These are phyloP conservation scores for Sarcophaga bullata DNA, from an alignment of 1,140 invertebrate species.

Conservation along the genomic window DNA sequence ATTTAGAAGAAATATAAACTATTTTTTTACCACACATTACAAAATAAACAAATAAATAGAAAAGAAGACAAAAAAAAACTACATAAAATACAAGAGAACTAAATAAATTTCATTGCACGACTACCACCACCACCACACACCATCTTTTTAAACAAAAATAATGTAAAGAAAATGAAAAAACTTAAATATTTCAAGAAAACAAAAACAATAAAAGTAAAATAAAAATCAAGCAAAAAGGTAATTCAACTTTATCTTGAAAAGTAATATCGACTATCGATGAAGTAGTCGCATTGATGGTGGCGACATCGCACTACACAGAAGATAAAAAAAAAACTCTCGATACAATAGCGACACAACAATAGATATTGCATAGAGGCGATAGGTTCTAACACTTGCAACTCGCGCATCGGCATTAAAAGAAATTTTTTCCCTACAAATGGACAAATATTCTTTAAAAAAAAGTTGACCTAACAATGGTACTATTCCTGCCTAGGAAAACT, in stretches of 20 bases:
- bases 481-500: too few species aligned
- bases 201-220: background rate
- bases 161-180: too few species aligned
- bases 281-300: background rate
- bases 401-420: too few species aligned
- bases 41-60: background rate
- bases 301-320: too few species aligned
- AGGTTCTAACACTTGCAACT: too few species aligned
- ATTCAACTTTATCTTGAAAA: constrained; percentile 11
- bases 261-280: background rate
- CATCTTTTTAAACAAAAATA: too few species aligned
- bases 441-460: too few species aligned
- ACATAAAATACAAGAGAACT: constrained; percentile 14
- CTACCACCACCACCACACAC: background rate
- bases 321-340: too few species aligned
- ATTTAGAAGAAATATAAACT: constrained; percentile 1
- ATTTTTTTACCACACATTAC: background rate
- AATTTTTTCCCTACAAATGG: too few species aligned
- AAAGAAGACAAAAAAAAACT: background rate
- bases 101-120: constrained; percentile 1
- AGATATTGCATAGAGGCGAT: background rate
- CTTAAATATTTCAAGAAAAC: too few species aligned
- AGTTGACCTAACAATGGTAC: too few species aligned
- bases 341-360: constrained; percentile 5
- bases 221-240: constrained; percentile 5